Base-by-base conservation (phyloP, 2,797 vertebrate species). In the Sebastes minor region DNA sequence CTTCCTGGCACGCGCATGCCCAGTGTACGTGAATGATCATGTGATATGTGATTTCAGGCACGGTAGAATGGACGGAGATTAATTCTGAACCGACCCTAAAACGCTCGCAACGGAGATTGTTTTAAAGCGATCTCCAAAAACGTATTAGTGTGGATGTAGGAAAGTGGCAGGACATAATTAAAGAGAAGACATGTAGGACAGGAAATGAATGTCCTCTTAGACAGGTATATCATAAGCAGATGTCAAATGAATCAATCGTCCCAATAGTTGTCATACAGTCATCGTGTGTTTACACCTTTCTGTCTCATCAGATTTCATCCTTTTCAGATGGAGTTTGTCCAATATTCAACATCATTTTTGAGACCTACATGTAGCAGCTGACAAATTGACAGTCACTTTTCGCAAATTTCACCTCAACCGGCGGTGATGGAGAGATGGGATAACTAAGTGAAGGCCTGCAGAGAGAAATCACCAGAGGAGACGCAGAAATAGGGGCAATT, bases 401-500 rank as follows among this genome's bases (percentile, higher is more conserved):
- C 12, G 3, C 53, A 74, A 77, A 89, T 84, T 84, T 85, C 74
- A 88, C 76, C 68, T 63, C 59, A 70, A 83, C 33, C 80, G 42
- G 89, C 55, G 71, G 18, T 84, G 91, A 92, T 76, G 83, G 89
- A 91, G 90, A 82, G 84, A 83, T 72, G 75, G 87, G 86, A 88
- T 87, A 85, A 68, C 69, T 25, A 2, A 57, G 86, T 65, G 89
- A 92, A 81, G 67, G 64, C 86, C 72, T 71, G 85, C 71, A 20
- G 61, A 70, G 82, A 83, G 65, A 88, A 93, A 88, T 42, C 49
- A 91, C 80, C 79, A 79, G 30, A 78, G 52, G 66, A 88, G 87
- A 63, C 60, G 3, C 79, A 82, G 86, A 81, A 90, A 90, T 93
- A 78, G n/a, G 68, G 83, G 92, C 94, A 94, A 91, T 86, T 89